phyloP scores from a whole-genome alignment of 2,888 invertebrate genomes.

The Aethes cnicana region DNA sequence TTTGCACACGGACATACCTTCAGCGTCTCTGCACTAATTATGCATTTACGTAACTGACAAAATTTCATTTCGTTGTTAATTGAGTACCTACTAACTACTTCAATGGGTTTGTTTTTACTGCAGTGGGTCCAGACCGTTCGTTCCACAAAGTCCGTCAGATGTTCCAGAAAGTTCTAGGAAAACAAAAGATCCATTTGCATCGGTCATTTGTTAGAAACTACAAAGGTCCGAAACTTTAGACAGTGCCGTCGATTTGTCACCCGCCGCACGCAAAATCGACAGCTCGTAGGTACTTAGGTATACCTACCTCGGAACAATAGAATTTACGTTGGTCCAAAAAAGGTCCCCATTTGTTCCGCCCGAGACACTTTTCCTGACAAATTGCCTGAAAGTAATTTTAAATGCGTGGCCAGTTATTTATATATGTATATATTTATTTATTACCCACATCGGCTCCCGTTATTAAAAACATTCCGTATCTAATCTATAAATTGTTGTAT shows the following conservation, averaged over 20 bases:
- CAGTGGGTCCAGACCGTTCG: too few species aligned
- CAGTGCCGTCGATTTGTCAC: conserved; percentile 18
- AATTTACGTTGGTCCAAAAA: conserved; percentile 66
- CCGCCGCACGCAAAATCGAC: conserved; percentile 24
- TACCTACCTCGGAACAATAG: conserved; percentile 58
- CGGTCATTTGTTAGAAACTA: conserved; percentile 3
- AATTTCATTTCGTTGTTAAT: too few species aligned
- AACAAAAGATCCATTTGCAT: background rate
- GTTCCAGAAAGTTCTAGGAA: too few species aligned
- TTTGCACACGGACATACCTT: too few species aligned
- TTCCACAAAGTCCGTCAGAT: too few species aligned
- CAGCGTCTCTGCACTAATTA: too few species aligned
- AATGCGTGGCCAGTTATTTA: conserved; percentile 72
- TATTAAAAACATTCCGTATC: too few species aligned
- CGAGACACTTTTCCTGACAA: conserved; percentile 72
- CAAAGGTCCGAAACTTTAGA: conserved; percentile 4
- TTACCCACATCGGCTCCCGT: too few species aligned
- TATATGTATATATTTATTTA: conserved; percentile 65
- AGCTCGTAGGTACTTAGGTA: conserved; percentile 33
- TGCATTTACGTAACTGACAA: too few species aligned
- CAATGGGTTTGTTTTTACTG: background rate
- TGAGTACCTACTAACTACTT: too few species aligned
- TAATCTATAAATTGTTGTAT: too few species aligned
- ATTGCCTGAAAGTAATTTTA: conserved; percentile 78
- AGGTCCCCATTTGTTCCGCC: conserved; percentile 68